Evolutionary conservation across 2,797 vertebrate species (phyloP), one percentile per base, ranked within the genome.

Genomic region (Poecile montanus): DNA sequence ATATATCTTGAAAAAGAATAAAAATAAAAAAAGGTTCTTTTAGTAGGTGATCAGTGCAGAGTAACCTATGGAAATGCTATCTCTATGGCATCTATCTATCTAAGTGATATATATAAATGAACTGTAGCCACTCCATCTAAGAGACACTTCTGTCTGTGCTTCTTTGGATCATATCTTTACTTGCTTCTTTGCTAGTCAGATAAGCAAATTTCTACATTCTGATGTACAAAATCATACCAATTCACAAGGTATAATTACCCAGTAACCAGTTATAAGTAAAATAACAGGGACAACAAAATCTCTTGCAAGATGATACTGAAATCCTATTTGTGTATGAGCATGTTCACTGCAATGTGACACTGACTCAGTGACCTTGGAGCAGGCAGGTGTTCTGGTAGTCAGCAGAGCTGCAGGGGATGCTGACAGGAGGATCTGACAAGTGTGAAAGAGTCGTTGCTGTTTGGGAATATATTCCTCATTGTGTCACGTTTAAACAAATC

Each of bases 381-480:
- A 89, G 91, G 51, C 84, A 73, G 87, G 87, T 91, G 89, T 88
- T 88, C 53, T 71, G 16, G n/a, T 44, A 88, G 75, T 87, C 92
- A 85, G 74, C 84, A 73, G 87, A 92, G 71, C 87, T 85, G 36
- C 51, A 93, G 75, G 57, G 61, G 47, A 85, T 88, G 58, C 82
- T 94, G 87, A 88, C 91, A 92, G 82, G 38, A 88, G 68, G 58
- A 47, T 85, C 40, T 91, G 88, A 89, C 85, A 85, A 78, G 79
- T 77, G 42, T 3, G 7, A 91, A 89, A 68, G 29, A n/a, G 76
- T 77, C 0, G 0, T 71, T 83, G 20, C 72, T 83, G 22, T 5
- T 45, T 89, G 91, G 53, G 68, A 85, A 71, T 89, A 26, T 67
- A 54, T 53, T 91, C 48, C 63, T 89, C 16, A 7, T 57, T 50